Percentiles rank a stretch among this genome's conserved stretches.
Evolutionary conservation across 2,888 invertebrate species (phyloP).

Genomic region (Melikaiella ostensackeni): DNA sequence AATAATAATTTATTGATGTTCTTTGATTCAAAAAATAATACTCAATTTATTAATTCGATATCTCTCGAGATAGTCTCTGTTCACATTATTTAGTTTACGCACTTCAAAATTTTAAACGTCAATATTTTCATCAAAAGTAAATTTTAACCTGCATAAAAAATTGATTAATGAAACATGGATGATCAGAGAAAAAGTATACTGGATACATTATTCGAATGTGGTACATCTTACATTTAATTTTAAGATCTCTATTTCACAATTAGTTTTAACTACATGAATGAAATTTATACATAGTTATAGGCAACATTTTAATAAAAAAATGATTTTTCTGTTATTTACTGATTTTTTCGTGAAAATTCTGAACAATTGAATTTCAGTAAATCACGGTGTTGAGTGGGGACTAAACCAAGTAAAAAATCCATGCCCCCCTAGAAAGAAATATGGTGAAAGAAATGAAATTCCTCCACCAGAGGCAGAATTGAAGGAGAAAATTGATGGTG

Average conservation of each 20-base stretch:
- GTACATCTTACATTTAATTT: neutral
- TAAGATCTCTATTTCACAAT: no score
- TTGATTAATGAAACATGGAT: neutral
- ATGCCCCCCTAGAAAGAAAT: slow-evolving; percentile 10
- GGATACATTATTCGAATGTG: slow-evolving; percentile 26
- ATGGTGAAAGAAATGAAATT: neutral
- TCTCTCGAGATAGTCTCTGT: neutral
- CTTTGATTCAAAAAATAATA: neutral
- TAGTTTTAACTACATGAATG: neutral
- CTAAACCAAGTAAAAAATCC: slow-evolving; percentile 12
- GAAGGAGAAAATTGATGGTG: neutral
- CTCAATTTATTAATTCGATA: neutral
- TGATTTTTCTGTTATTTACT: no score
- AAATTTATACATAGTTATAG: neutral
- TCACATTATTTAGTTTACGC: neutral
- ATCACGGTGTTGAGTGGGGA: slow-evolving; percentile 27
- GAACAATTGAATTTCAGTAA: slow-evolving; percentile 13
- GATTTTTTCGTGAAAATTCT: neutral
- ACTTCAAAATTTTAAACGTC: neutral
- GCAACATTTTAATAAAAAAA: neutral
- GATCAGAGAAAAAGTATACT: slow-evolving; percentile 18
- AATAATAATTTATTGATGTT: no score
- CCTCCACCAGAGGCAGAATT: neutral
- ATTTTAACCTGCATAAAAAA: neutral
- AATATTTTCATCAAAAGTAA: neutral